phyloP scores from a whole-genome alignment of 2,113 vertebrate genomes.

The Prionailurus viverrinus region DNA sequence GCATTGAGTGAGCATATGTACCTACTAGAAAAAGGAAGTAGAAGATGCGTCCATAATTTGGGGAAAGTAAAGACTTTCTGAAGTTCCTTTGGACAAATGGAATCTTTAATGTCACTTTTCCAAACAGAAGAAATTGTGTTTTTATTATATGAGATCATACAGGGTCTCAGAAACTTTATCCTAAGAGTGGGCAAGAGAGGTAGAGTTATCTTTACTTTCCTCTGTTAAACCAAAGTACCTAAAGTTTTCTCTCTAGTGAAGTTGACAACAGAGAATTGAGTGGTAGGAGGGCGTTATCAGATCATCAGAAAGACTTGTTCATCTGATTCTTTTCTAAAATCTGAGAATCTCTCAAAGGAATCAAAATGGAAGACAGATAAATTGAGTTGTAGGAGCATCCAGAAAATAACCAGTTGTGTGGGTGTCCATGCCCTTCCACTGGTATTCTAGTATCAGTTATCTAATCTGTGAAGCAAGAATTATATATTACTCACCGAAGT shows the following conservation, averaged over 20 bases:
- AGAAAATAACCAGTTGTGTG: neutral
- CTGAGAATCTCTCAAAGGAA: neutral
- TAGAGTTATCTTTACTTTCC: neutral
- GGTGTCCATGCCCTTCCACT: neutral
- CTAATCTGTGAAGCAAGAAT: neutral
- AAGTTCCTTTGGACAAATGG: slow-evolving; percentile 50
- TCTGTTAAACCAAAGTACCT: neutral
- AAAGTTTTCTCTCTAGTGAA: neutral
- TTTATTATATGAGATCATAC: neutral
- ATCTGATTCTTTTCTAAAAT: slow-evolving; percentile 23
- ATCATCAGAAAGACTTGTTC: neutral
- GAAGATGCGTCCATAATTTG: neutral
- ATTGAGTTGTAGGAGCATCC: neutral
- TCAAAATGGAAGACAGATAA: neutral
- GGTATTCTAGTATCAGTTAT: neutral
- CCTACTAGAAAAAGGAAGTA: neutral
- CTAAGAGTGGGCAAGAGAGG: neutral
- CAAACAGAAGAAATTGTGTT: slow-evolving; percentile 51
- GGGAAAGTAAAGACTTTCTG: neutral
- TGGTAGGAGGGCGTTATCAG: neutral
- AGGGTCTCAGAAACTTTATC: neutral
- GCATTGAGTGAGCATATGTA: neutral
- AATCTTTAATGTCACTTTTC: slow-evolving; percentile 29
- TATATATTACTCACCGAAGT: neutral
- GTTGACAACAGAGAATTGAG: neutral